phyloP scores from a whole-genome alignment of 1,140 invertebrate genomes.

The Drosophila kurseongensis region DNA sequence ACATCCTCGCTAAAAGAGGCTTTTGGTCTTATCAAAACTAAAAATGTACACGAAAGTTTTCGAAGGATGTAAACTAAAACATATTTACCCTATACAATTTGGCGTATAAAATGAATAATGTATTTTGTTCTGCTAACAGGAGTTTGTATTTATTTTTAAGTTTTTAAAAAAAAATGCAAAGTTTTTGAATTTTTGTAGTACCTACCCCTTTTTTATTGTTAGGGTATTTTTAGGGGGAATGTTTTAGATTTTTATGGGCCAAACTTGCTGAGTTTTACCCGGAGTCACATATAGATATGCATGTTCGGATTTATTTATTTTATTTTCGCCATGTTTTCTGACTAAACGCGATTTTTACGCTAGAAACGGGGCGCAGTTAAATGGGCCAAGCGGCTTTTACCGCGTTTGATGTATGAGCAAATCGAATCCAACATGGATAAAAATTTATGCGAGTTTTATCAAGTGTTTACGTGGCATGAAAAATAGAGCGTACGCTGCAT shows the following conservation, averaged over 20 bases:
- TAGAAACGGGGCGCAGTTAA: slow-evolving; percentile 38
- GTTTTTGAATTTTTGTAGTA: too few relatives aligned
- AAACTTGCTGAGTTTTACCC: not conserved
- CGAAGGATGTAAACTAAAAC: not conserved
- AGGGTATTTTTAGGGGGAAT: slow-evolving; percentile 9
- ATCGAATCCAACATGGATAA: slow-evolving; percentile 60
- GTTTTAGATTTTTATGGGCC: not conserved
- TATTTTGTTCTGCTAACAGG: not conserved
- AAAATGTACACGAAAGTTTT: slow-evolving; percentile 1
- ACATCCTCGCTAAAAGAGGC: slow-evolving; percentile 9
- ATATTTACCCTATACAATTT: slow-evolving; percentile 4
- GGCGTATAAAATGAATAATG: too few relatives aligned
- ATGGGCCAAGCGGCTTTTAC: slow-evolving; percentile 54
- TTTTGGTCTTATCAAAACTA: slow-evolving; percentile 23
- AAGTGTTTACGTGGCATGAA: slow-evolving; percentile 79
- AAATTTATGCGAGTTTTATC: slow-evolving; percentile 81
- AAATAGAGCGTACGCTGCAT: slow-evolving; percentile 43
- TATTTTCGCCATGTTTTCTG: slow-evolving; percentile 33
- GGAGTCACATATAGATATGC: slow-evolving; percentile 1
- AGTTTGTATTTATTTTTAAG: too few relatives aligned
- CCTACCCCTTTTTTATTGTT: not conserved
- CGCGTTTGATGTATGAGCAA: slow-evolving; percentile 21
- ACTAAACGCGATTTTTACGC: slow-evolving; percentile 56
- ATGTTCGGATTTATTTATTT: slow-evolving; percentile 29
- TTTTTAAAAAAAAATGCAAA: too few relatives aligned